Percentiles rank a stretch among this genome's conserved stretches.
phyloP scores from a whole-genome alignment of 1,140 invertebrate genomes.

The Magallana gigas region DNA sequence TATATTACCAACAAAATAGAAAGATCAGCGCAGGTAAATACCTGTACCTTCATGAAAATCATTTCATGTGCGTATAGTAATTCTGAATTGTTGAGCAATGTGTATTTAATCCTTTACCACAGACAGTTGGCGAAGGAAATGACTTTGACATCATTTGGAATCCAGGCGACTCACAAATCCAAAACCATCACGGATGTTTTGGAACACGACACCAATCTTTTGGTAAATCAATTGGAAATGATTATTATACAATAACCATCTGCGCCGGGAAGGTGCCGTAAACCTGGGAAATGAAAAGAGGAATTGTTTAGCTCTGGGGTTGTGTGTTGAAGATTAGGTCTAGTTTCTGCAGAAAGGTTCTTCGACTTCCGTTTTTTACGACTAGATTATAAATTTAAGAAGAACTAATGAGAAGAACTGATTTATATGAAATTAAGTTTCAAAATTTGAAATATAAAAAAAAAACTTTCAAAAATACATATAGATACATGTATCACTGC shows the following conservation, averaged over 20 bases:
- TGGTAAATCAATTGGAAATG: conserved; percentile 33
- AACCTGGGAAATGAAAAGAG: not conserved
- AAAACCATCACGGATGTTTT: not conserved
- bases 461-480: no score
- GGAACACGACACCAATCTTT: conserved; percentile 28
- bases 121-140: not conserved
- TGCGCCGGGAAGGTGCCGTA: conserved; percentile 6
- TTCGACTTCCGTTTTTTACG: no score
- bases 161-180: conserved; percentile 22
- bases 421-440: no score
- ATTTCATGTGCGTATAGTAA: conserved; percentile 6
- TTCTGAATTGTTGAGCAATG: not conserved
- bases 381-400: no score
- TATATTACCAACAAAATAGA: no score
- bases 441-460: no score
- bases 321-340: not conserved
- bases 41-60: not conserved
- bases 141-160: conserved; percentile 21
- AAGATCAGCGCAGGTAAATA: no score
- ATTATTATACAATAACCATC: conserved; percentile 19
- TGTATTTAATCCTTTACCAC: conserved; percentile 9
- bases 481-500: no score
- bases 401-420: no score
- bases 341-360: not conserved
- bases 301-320: not conserved